phyloP scores from a whole-genome alignment of 2,797 vertebrate genomes.

The Tadarida brasiliensis region DNA sequence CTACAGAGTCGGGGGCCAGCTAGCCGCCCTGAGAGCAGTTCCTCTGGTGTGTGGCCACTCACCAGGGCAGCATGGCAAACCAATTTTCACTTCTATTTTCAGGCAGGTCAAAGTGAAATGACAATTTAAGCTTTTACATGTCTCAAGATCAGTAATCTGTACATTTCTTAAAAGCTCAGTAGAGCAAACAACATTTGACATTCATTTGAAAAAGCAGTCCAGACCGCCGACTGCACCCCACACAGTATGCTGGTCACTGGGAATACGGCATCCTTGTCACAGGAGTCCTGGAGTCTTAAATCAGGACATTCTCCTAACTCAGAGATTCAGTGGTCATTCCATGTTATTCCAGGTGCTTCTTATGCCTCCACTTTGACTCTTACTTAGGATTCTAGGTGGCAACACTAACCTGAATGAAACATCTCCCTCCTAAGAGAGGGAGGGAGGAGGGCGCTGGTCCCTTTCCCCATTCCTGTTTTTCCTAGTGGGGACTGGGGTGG shows the following conservation, averaged over 20 bases:
- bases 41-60: rapidly evolving
- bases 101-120: constrained; percentile 50
- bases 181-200: constrained; percentile 16
- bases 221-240: neutral
- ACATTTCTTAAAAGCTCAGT: neutral
- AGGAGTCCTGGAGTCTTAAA: neutral
- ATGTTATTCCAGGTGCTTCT: neutral
- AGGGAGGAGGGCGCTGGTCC: neutral
- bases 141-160: neutral
- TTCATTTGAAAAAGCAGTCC: neutral
- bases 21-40: neutral
- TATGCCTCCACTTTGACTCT: neutral
- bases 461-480: neutral
- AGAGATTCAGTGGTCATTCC: neutral
- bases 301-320: neutral
- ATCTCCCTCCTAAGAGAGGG: neutral
- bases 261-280: neutral
- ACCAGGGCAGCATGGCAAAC: neutral
- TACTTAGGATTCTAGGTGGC: neutral
- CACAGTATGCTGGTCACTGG: neutral
- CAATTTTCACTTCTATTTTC: constrained; percentile 37
- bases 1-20: neutral
- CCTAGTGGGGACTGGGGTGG: neutral
- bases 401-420: neutral
- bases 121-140: neutral